phyloP scores from a whole-genome alignment of 2,888 invertebrate species.

The Octodonta nipae region DNA sequence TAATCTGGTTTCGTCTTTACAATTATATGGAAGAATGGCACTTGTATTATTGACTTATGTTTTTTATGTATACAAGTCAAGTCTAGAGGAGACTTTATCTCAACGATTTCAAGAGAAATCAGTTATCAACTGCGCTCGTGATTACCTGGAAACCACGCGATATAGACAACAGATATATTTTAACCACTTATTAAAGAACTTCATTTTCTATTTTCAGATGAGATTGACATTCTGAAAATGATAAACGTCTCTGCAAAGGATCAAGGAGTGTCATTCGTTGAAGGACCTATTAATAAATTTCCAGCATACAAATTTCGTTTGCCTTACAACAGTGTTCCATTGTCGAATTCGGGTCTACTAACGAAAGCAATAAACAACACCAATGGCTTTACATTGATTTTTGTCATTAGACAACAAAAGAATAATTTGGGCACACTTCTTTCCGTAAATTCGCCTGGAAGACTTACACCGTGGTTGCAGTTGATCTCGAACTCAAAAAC shows the following conservation, averaged over 20 bases:
- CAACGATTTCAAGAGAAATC: no score
- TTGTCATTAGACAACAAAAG: slow-evolving; percentile 34
- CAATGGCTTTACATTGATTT: slow-evolving; percentile 33
- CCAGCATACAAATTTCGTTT: slow-evolving; percentile 37
- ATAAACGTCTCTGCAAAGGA: slow-evolving; percentile 34
- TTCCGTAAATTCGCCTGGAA: slow-evolving; percentile 35
- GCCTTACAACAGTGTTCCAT: slow-evolving; percentile 33
- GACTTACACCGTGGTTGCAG: slow-evolving; percentile 37
- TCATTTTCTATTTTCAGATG: slow-evolving; percentile 21
- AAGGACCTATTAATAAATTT: slow-evolving; percentile 33
- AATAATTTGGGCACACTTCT: slow-evolving; percentile 35
- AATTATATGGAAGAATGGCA: no score
- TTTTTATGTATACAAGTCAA: slow-evolving; percentile 1
- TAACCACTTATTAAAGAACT: background rate
- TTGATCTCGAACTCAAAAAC: slow-evolving; percentile 34
- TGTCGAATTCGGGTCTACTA: slow-evolving; percentile 31
- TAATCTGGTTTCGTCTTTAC: no score
- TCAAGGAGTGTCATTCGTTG: slow-evolving; percentile 34
- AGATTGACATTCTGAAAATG: slow-evolving; percentile 33
- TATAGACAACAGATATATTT: no score
- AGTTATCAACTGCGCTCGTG: no score
- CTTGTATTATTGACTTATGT: no score
- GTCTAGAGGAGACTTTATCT: background rate
- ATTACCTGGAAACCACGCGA: no score
- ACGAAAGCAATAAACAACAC: slow-evolving; percentile 28